Conservation (phyloP, 92 coral and sea anemone genomes). For the Montipora capitata region DNA sequence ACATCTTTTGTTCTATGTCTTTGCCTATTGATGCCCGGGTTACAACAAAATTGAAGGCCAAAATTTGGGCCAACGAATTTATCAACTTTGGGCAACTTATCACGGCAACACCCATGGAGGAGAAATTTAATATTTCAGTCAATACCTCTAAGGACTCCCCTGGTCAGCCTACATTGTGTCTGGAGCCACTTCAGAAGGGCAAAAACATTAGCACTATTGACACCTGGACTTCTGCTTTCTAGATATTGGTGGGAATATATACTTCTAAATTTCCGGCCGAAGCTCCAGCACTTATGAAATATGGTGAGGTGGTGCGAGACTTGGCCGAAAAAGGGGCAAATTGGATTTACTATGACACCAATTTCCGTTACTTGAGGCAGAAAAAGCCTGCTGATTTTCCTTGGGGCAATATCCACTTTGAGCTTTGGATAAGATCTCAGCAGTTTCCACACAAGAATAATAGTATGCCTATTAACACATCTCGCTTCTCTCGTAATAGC, state of each 20-base stretch:
- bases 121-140: neutral
- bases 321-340: conserved; percentile 56
- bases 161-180: conserved; percentile 29
- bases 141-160: conserved; percentile 17
- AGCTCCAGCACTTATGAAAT: conserved; percentile 63
- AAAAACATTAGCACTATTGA: conserved; percentile 35
- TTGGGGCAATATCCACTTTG: conserved; percentile 65
- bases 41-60: conserved; percentile 51
- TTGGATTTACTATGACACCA: too few species aligned
- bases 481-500: conserved; percentile 1
- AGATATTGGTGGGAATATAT: conserved; percentile 46
- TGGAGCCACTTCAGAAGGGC: conserved; percentile 49
- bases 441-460: conserved; percentile 6
- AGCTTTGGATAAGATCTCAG: conserved; percentile 67
- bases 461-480: neutral
- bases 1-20: conserved; percentile 31
- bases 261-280: conserved; percentile 26
- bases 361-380: conserved; percentile 54
- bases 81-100: conserved; percentile 45
- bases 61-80: conserved; percentile 68
- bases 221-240: conserved; percentile 38
- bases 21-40: conserved; percentile 68
- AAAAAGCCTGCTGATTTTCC: conserved; percentile 25
- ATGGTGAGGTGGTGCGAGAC: conserved; percentile 54
- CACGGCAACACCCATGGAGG: neutral